phyloP scores from a whole-genome alignment of 2,113 vertebrate species.

The Anoplopoma fimbria region DNA sequence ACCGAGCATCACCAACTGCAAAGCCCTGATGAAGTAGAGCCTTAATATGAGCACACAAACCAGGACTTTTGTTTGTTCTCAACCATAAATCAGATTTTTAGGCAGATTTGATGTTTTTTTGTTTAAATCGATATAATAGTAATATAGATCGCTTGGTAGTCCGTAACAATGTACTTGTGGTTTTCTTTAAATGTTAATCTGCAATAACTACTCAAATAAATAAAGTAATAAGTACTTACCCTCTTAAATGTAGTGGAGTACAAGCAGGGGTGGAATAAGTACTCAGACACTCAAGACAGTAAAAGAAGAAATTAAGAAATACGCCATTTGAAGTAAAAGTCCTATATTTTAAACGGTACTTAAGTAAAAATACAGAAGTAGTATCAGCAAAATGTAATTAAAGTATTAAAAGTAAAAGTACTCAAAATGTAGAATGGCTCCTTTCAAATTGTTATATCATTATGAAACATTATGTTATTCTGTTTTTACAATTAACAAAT shows the following conservation, averaged over 20 bases:
- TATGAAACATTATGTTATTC: too few species aligned
- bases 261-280: not conserved
- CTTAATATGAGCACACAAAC: not conserved
- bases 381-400: too few species aligned
- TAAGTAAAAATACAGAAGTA: too few species aligned
- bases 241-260: not conserved
- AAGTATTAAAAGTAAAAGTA: too few species aligned
- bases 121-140: not conserved
- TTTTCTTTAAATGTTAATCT: not conserved
- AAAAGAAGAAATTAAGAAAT: not conserved
- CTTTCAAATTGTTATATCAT: too few species aligned
- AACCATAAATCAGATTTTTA: not conserved
- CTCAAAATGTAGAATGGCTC: too few species aligned
- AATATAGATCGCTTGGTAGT: not conserved
- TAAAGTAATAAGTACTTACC: not conserved
- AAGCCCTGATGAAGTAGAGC: not conserved
- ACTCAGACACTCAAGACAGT: not conserved
- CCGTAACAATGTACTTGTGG: not conserved
- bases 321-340: not conserved
- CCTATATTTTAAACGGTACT: not conserved
- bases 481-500: too few species aligned
- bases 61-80: not conserved
- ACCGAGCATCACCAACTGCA: not conserved
- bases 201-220: not conserved
- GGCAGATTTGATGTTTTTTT: not conserved